A percentile compares a stretch with the other conserved stretches of the same genome.
Conservation (phyloP, 1,140 invertebrate genomes). For the Mamestra configurata region DNA sequence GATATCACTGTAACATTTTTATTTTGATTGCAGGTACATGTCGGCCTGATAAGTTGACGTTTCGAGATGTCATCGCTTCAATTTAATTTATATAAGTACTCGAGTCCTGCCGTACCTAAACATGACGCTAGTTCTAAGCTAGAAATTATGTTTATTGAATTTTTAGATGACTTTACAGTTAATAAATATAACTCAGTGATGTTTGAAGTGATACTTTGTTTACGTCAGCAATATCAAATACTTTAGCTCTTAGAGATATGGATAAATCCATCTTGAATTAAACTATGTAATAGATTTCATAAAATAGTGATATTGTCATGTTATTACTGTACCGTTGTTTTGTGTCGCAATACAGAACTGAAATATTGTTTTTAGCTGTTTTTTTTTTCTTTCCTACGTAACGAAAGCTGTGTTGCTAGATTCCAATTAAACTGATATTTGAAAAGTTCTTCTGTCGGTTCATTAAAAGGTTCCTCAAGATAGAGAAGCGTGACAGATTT, state of each 20-base stretch:
- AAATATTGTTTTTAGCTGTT: neutral
- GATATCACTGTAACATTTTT: conserved; percentile 17
- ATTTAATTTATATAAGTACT: conserved; percentile 31
- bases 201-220: neutral
- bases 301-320: neutral
- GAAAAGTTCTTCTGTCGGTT: no score
- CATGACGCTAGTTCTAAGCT: conserved; percentile 19
- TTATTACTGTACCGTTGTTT: conserved; percentile 4
- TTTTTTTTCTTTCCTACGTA: neutral
- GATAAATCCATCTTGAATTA: neutral
- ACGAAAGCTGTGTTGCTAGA: no score
- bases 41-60: conserved; percentile 43
- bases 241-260: neutral
- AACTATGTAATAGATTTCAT: neutral
- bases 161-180: conserved; percentile 27
- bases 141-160: conserved; percentile 34
- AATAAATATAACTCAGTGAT: neutral
- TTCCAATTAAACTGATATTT: no score
- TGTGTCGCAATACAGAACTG: conserved; percentile 10
- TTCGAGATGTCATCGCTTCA: conserved; percentile 25
- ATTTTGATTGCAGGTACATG: conserved; percentile 61
- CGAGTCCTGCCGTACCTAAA: conserved; percentile 41
- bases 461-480: no score
- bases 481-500: no score
- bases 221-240: neutral